Evolutionary conservation across 2,113 vertebrate species (phyloP).

Genomic region (Oceanodroma tethys): DNA sequence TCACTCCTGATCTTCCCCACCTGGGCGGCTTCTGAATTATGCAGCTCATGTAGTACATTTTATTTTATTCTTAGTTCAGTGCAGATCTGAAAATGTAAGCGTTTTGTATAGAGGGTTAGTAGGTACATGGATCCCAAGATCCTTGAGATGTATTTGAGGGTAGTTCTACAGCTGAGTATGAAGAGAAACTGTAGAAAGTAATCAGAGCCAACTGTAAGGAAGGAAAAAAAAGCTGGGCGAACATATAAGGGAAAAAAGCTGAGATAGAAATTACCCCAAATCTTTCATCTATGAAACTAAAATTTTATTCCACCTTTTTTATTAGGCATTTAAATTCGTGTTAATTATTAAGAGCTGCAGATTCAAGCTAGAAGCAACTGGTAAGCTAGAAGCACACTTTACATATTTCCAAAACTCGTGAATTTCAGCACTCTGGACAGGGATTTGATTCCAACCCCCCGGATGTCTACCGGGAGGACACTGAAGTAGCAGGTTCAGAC

Average conservation of each 20-base stretch:
- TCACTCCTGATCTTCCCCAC: not conserved
- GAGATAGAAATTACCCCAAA: not conserved
- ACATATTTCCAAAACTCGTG: accelerated
- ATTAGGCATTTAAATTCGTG: not conserved
- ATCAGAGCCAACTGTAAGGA: not conserved
- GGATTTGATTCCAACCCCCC: not conserved
- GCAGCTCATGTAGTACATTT: not conserved
- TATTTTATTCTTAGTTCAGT: not conserved
- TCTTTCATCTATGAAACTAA: not conserved
- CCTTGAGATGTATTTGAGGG: not conserved
- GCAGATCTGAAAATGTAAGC: not conserved
- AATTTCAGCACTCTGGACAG: slow-evolving; percentile 20
- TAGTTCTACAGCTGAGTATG: not conserved
- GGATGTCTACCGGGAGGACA: accelerated
- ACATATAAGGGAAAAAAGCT: not conserved
- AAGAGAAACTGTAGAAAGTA: not conserved
- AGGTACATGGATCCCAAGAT: not conserved
- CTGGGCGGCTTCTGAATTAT: not conserved
- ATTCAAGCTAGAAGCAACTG: not conserved
- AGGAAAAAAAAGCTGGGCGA: not conserved
- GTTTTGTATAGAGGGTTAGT: not conserved
- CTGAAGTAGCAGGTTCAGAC: accelerated
- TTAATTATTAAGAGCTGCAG: not conserved
- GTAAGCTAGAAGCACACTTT: accelerated
- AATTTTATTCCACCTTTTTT: not conserved